phyloP scores from a whole-genome alignment of 2,797 vertebrate genomes.

The Sebastes steindachneri region DNA sequence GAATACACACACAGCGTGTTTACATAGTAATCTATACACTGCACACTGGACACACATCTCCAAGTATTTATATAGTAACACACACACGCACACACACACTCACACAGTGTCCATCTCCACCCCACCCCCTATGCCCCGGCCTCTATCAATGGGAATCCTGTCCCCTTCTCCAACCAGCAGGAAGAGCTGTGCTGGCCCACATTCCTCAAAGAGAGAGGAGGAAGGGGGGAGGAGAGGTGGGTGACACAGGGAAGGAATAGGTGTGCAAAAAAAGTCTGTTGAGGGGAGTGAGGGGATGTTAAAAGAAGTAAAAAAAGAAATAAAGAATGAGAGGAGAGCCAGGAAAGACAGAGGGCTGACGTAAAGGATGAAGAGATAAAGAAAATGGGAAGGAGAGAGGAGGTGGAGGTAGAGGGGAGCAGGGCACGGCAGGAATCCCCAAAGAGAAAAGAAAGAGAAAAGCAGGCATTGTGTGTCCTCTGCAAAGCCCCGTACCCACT shows the following conservation, averaged over 20 bases:
- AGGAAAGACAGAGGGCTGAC: background rate
- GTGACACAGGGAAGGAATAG: slow-evolving; percentile 44
- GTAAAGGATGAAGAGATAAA: background rate
- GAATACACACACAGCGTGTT: slow-evolving; percentile 62
- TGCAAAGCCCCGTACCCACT: slow-evolving; percentile 54
- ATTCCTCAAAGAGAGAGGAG: slow-evolving; percentile 77
- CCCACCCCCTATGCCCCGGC: slow-evolving; percentile 62
- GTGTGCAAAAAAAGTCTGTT: slow-evolving; percentile 30
- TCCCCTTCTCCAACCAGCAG: slow-evolving; percentile 76
- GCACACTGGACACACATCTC: slow-evolving; percentile 63
- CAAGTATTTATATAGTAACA: slow-evolving; percentile 62
- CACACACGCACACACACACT: slow-evolving; percentile 48
- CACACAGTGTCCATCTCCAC: slow-evolving; percentile 63
- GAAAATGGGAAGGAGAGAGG: background rate
- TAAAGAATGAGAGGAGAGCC: background rate
- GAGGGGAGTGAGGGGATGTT: background rate
- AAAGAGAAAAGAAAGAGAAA: slow-evolving; percentile 58
- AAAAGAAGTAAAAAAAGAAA: background rate
- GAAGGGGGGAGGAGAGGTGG: slow-evolving; percentile 50
- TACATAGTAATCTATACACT: slow-evolving; percentile 72
- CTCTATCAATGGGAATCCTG: slow-evolving; percentile 87
- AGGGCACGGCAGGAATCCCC: slow-evolving; percentile 43
- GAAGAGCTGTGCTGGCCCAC: slow-evolving; percentile 76
- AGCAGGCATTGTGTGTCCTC: slow-evolving; percentile 71
- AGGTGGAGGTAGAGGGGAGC: slow-evolving; percentile 17